Conservation (phyloP, 2,797 vertebrate species). For the Darevskia mixta region DNA sequence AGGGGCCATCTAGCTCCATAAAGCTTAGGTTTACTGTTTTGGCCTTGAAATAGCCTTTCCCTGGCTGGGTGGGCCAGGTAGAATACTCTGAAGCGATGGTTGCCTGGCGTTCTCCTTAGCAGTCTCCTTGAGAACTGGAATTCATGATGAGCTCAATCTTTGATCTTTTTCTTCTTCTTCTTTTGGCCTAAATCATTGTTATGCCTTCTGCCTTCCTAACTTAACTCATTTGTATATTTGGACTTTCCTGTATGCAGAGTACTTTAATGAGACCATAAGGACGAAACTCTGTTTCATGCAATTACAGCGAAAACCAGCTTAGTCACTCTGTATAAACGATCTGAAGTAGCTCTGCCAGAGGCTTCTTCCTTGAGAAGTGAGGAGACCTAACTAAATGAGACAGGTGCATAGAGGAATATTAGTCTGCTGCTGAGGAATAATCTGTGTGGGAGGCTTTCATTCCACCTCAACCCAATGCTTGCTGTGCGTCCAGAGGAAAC, state of each 20-base stretch:
- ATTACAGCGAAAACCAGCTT: conserved; percentile 50
- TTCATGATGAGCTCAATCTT: not conserved
- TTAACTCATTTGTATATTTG: conserved; percentile 63
- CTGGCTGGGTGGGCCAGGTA: conserved; percentile 80
- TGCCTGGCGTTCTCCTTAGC: conserved; percentile 55
- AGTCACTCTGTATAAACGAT: conserved; percentile 51
- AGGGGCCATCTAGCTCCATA: conserved; percentile 68
- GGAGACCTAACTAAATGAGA: conserved; percentile 13
- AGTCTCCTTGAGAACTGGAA: conserved; percentile 59
- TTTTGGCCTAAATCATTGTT: conserved; percentile 59
- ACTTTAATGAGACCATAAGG: conserved; percentile 65
- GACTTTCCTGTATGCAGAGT: conserved; percentile 59
- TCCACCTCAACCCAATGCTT: not conserved
- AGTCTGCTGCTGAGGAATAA: conserved; percentile 36
- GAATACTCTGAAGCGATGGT: conserved; percentile 71
- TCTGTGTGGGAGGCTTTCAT: not conserved
- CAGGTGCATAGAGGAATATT: conserved; percentile 54
- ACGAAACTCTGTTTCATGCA: conserved; percentile 35
- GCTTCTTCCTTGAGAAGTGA: conserved; percentile 44
- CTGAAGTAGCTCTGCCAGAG: conserved; percentile 35
- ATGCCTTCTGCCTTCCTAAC: conserved; percentile 49
- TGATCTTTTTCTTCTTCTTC: not conserved
- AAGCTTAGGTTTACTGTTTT: conserved; percentile 71
- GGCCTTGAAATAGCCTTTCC: conserved; percentile 77
- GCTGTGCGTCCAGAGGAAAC: not conserved